Percentiles rank a stretch among this genome's conserved stretches.
Evolutionary conservation across 2,113 vertebrate genomes (phyloP).

Genomic region (Cygnus buccinator): DNA sequence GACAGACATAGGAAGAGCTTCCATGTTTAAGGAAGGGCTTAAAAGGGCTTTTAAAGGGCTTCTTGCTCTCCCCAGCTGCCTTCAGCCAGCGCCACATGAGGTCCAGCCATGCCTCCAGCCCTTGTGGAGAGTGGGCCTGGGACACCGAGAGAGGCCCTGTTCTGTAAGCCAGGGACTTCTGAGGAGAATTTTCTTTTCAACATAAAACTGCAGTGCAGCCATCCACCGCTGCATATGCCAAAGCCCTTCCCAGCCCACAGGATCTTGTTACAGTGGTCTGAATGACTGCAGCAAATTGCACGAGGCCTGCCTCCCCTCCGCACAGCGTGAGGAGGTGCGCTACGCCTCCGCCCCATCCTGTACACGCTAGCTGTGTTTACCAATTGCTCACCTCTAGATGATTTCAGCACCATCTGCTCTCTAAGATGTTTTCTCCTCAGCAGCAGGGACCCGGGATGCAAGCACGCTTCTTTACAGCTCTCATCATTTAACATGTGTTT

Average conservation of each 20-base stretch:
- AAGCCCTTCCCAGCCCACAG: neutral
- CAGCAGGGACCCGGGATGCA: fast-evolving
- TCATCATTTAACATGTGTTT: neutral
- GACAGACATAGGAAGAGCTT: neutral
- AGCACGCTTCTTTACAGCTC: neutral
- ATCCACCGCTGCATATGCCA: neutral
- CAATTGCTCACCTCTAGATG: neutral
- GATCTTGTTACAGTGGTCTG: neutral
- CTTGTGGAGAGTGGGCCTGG: too few species aligned
- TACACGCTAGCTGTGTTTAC: too few species aligned
- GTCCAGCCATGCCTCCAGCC: neutral
- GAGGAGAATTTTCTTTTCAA: neutral
- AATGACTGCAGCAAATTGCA: neutral
- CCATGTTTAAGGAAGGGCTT: neutral
- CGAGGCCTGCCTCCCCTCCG: neutral
- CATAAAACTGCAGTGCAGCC: too few species aligned
- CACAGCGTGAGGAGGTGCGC: neutral
- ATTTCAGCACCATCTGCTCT: neutral
- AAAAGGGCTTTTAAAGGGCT: too few species aligned
- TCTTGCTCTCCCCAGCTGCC: neutral
- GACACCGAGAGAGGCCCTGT: too few species aligned
- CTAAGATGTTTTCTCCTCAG: neutral
- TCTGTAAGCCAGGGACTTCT: neutral
- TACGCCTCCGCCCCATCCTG: neutral
- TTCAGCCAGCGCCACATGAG: neutral